Percentiles rank a stretch among this genome's conserved stretches.
Conservation (phyloP, 2,113 vertebrate species). For the Percopsis transmontana region DNA sequence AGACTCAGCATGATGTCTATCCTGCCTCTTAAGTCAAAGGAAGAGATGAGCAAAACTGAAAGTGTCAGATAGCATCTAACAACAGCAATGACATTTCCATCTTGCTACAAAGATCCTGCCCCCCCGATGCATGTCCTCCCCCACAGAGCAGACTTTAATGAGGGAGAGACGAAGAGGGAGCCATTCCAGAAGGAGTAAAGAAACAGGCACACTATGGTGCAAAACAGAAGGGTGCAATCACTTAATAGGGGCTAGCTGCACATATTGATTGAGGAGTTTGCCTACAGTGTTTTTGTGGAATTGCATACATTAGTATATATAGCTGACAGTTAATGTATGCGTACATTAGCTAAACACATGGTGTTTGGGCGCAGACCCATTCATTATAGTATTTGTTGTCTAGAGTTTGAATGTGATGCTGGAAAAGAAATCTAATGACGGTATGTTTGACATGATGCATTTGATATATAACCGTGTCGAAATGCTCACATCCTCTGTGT, state of each 20-base stretch:
- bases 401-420: neutral
- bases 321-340: too few species aligned
- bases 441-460: neutral
- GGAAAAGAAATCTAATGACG: too few species aligned
- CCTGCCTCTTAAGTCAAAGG: conserved; percentile 23
- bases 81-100: conserved; percentile 57
- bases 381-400: too few species aligned
- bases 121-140: conserved; percentile 19
- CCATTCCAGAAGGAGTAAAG: too few species aligned
- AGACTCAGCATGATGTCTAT: conserved; percentile 23
- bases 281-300: too few species aligned
- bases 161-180: neutral
- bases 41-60: conserved; percentile 15
- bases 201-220: conserved; percentile 25
- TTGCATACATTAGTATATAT: too few species aligned
- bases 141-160: conserved; percentile 45
- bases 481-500: conserved; percentile 95
- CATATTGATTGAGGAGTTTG: neutral
- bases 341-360: too few species aligned
- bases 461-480: neutral
- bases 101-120: conserved; percentile 34
- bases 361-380: too few species aligned
- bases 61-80: conserved; percentile 28
- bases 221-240: conserved; percentile 11
- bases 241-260: neutral